Evolutionary conservation across 1,140 invertebrate genomes (phyloP).

Genomic region (Oscheius sp.): DNA sequence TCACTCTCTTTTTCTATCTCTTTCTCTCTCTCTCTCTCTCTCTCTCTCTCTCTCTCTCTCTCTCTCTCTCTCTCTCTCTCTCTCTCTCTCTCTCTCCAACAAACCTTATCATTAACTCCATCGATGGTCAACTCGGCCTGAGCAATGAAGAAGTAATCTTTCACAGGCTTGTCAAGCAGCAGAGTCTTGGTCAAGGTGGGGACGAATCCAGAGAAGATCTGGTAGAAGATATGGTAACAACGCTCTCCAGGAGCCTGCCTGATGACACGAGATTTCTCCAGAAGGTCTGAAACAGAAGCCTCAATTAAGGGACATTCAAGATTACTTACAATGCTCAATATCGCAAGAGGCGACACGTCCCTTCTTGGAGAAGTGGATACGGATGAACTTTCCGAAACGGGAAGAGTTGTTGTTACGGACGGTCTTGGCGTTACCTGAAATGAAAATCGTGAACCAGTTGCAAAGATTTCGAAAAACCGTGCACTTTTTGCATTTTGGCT

Average conservation of each 20-base stretch:
- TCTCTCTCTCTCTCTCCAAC: too few species aligned
- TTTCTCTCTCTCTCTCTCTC: too few species aligned
- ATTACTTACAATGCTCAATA: conserved; percentile 97
- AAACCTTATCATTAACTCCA: conserved; percentile 66
- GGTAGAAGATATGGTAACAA: conserved; percentile 99
- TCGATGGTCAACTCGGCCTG: conserved; percentile 96
- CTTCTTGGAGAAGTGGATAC: conserved; percentile 98
- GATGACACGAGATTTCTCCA: conserved; percentile 99
- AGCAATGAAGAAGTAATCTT: conserved; percentile 73
- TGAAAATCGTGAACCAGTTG: conserved; percentile 1
- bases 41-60: too few species aligned
- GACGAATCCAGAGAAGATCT: conserved; percentile 92
- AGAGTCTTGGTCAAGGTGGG: conserved; percentile 67
- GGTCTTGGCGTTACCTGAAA: conserved; percentile 87
- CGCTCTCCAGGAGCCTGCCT: conserved; percentile 95
- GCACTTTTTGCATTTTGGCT: neutral
- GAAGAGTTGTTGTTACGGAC: conserved; percentile 99
- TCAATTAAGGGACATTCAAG: conserved; percentile 1
- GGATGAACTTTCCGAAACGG: conserved; percentile 89
- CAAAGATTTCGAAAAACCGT: neutral
- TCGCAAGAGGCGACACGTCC: conserved; percentile 99
- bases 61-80: too few species aligned
- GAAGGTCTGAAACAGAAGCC: conserved; percentile 73
- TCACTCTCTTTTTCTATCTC: too few species aligned
- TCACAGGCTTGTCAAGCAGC: conserved; percentile 51